Conservation (phyloP, 1,140 invertebrate genomes). For the Dryas iulia region DNA sequence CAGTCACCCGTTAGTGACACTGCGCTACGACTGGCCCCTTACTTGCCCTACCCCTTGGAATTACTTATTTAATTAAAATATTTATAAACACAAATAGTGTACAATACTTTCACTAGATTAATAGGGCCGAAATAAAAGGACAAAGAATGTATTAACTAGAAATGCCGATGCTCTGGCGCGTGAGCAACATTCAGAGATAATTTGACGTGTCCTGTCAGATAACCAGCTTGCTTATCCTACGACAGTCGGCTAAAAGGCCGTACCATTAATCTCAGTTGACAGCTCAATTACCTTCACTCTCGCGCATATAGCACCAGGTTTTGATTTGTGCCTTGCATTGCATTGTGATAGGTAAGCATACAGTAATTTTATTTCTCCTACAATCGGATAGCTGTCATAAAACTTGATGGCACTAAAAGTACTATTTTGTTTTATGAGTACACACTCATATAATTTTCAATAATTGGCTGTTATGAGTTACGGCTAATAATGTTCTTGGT, state of each 20-base stretch:
- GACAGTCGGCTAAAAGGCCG: constrained; percentile 26
- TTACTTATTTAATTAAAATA: too few relatives aligned
- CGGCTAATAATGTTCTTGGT: neutral
- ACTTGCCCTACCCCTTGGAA: too few relatives aligned
- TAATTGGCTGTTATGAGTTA: neutral
- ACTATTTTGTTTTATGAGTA: constrained; percentile 13
- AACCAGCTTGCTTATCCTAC: constrained; percentile 42
- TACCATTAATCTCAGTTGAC: constrained; percentile 64
- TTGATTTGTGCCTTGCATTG: constrained; percentile 48
- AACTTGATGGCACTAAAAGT: constrained; percentile 23
- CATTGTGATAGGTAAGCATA: constrained; percentile 33
- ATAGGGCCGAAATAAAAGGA: constrained; percentile 16
- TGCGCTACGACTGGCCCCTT: too few relatives aligned
- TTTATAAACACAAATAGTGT: neutral
- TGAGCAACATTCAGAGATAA: constrained; percentile 41
- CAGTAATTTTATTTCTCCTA: constrained; percentile 43
- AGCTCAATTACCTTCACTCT: constrained; percentile 65
- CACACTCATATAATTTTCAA: neutral
- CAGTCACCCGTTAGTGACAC: too few relatives aligned
- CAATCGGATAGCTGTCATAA: constrained; percentile 25
- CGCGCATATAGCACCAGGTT: constrained; percentile 45
- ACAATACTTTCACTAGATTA: neutral
- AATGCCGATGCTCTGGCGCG: constrained; percentile 29
- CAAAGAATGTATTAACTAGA: constrained; percentile 29
- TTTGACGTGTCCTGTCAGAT: constrained; percentile 45